phyloP scores from a whole-genome alignment of 2,797 vertebrate species.

The Anas capensis region DNA sequence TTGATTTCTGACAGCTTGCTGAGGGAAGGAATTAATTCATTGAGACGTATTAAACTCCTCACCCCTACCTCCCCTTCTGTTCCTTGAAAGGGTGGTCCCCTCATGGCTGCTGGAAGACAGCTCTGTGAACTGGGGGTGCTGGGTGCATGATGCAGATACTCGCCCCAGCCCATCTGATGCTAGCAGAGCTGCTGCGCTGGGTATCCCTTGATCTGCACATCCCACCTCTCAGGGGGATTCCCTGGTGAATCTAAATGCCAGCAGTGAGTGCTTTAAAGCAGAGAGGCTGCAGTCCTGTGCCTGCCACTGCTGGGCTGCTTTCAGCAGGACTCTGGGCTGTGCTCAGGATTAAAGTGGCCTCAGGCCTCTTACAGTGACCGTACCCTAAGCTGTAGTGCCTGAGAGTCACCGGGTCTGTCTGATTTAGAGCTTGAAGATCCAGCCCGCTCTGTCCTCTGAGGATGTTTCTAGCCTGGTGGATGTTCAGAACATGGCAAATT shows the following conservation, averaged over 20 bases:
- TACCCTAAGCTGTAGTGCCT: neutral
- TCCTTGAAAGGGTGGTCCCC: neutral
- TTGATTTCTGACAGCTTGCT: constrained; percentile 39
- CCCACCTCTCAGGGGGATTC: neutral
- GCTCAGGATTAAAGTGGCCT: neutral
- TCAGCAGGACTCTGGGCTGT: neutral
- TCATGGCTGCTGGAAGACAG: neutral
- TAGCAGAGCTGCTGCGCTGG: neutral
- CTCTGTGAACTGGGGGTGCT: neutral
- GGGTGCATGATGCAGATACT: neutral
- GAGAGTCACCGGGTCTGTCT: neutral
- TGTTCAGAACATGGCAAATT: neutral
- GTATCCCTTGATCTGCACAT: neutral
- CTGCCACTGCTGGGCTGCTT: neutral
- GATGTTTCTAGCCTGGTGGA: neutral
- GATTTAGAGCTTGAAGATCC: neutral
- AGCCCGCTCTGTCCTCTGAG: neutral
- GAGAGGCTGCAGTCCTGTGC: neutral
- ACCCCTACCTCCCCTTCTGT: neutral
- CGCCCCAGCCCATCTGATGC: neutral
- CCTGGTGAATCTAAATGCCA: neutral
- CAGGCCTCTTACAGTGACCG: neutral
- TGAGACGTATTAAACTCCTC: neutral
- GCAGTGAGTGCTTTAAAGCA: neutral
- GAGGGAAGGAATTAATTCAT: constrained; percentile 1